These are phyloP conservation scores for Galago senegalensis DNA, from an alignment of 2,797 vertebrate genomes.

Conservation along the genomic window DNA sequence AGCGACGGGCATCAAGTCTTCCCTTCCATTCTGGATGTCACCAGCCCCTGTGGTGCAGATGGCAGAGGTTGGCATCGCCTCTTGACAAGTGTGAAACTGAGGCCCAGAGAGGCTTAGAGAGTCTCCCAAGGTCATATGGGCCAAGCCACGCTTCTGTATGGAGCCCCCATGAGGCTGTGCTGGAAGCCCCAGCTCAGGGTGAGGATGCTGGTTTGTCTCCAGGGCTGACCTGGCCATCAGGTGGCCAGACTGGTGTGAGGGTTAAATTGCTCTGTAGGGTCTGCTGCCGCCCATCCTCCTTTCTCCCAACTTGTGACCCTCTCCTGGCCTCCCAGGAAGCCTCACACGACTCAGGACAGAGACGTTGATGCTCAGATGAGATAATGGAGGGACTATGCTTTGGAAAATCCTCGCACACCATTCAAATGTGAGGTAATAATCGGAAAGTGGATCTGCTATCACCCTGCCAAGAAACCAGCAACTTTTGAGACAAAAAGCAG, in stretches of 20 bases:
- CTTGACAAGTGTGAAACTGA: not conserved
- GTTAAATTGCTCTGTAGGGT: not conserved
- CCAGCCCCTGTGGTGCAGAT: not conserved
- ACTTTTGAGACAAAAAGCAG: conserved; percentile 76
- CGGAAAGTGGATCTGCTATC: conserved; percentile 61
- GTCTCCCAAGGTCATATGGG: not conserved
- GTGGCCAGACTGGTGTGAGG: not conserved
- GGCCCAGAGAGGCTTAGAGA: not conserved
- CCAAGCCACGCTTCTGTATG: not conserved
- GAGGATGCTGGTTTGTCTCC: not conserved
- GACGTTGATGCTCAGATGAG: conserved; percentile 67
- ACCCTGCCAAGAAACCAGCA: conserved; percentile 76
- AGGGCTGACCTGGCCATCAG: not conserved
- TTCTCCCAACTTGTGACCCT: not conserved
- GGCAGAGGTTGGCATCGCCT: not conserved
- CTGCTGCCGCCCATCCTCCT: not conserved
- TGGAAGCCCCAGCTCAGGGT: not conserved
- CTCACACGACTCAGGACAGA: not conserved
- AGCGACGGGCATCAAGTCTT: too few species aligned
- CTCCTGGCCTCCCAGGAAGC: not conserved
- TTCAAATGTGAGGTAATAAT: conserved; percentile 80
- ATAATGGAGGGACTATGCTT: conserved; percentile 74
- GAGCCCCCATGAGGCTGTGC: not conserved
- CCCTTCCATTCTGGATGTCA: not conserved
- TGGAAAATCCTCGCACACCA: conserved; percentile 76